These are phyloP conservation scores for Volucella inflata DNA, from an alignment of 2,888 invertebrate species.

Conservation along the genomic window DNA sequence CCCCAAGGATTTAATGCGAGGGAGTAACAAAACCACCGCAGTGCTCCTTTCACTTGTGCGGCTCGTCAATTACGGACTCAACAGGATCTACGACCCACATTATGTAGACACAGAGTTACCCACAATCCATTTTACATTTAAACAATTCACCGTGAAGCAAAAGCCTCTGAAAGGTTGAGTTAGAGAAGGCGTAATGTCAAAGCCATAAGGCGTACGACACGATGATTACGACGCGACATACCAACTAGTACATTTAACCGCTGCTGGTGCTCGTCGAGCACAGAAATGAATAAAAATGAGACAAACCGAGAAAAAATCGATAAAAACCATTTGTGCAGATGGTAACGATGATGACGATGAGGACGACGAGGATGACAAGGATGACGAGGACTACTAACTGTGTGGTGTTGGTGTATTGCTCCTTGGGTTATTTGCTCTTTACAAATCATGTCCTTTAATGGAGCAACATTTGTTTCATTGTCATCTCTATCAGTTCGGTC, in stretches of 20 bases:
- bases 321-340: constrained; percentile 28
- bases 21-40: background rate
- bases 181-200: background rate
- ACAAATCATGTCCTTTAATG: constrained; percentile 62
- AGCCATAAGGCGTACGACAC: too few relatives aligned
- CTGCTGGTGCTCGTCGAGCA: too few relatives aligned
- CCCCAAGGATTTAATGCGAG: background rate
- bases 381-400: too few relatives aligned
- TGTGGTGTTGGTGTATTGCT: background rate
- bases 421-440: constrained; percentile 42
- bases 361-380: too few relatives aligned
- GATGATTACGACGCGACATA: too few relatives aligned
- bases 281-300: background rate
- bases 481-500: constrained; percentile 7
- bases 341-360: constrained; percentile 13
- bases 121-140: constrained; percentile 48
- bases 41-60: background rate
- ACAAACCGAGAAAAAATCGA: constrained; percentile 47
- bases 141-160: constrained; percentile 43
- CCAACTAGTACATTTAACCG: too few relatives aligned
- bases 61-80: constrained; percentile 35
- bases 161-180: background rate
- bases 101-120: background rate
- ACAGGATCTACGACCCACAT: constrained; percentile 28
- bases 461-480: constrained; percentile 46